Conservation (phyloP, 2,797 vertebrate genomes). For the Enteromius mattozi region DNA sequence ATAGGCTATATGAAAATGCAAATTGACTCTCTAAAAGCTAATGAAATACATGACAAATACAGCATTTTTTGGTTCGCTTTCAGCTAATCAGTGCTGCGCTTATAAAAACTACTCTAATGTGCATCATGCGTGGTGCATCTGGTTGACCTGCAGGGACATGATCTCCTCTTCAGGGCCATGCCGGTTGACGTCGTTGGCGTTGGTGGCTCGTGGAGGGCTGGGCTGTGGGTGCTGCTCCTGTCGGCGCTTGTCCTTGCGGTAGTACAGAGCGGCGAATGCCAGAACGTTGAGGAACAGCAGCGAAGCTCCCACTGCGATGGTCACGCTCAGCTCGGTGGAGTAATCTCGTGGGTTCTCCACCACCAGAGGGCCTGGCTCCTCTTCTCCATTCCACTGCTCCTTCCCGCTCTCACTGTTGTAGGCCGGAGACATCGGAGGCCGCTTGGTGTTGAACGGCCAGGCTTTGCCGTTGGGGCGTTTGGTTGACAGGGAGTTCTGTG, state of each 20-base stretch:
- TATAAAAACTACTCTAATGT: not conserved
- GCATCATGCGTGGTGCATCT: conserved; percentile 58
- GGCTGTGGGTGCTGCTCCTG: conserved; percentile 90
- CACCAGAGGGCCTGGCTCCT: conserved; percentile 86
- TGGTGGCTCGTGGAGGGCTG: conserved; percentile 84
- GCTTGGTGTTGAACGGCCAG: conserved; percentile 92
- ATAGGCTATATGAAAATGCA: not conserved
- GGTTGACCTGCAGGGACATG: conserved; percentile 95
- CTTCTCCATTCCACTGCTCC: conserved; percentile 88
- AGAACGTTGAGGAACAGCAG: conserved; percentile 96
- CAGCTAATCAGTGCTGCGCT: not conserved
- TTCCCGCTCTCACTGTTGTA: conserved; percentile 91
- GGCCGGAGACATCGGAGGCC: conserved; percentile 91
- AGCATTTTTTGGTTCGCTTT: not conserved
- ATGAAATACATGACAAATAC: not conserved
- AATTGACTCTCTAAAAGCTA: not conserved
- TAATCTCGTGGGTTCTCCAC: conserved; percentile 96
- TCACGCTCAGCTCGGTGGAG: conserved; percentile 97
- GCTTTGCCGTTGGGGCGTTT: conserved; percentile 86
- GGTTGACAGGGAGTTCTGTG: conserved; percentile 93
- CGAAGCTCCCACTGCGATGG: conserved; percentile 95
- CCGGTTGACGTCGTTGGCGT: conserved; percentile 86
- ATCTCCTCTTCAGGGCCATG: conserved; percentile 92
- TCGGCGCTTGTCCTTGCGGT: conserved; percentile 96
- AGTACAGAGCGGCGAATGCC: conserved; percentile 96